Evolutionary conservation across 2,797 vertebrate genomes (phyloP).

Genomic region (Pteronotus mesoamericanus): DNA sequence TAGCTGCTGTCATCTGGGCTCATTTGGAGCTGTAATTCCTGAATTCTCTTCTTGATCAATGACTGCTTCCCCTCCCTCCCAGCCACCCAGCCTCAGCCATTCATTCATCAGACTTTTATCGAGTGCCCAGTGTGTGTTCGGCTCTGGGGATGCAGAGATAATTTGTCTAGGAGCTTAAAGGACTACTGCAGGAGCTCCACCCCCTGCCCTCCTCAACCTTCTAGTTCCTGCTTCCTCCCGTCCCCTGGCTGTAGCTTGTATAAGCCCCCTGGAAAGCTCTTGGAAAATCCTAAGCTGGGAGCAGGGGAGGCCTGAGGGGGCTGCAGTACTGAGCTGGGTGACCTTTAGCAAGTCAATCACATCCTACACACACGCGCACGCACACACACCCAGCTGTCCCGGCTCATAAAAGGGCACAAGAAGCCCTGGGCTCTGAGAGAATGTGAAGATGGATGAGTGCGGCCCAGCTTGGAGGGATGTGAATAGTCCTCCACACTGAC

Average conservation of each 20-base stretch:
- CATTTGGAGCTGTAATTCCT: neutral
- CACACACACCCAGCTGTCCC: neutral
- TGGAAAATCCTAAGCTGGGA: constrained; percentile 46
- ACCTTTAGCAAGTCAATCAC: constrained; percentile 39
- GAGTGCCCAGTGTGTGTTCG: constrained; percentile 50
- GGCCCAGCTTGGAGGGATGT: neutral
- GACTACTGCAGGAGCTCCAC: neutral
- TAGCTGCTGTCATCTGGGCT: neutral
- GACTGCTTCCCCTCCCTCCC: neutral
- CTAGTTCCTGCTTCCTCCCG: neutral
- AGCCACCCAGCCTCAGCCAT: constrained; percentile 2
- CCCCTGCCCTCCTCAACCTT: neutral
- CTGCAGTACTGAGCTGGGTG: neutral
- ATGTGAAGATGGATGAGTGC: neutral
- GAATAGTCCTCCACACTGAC: neutral
- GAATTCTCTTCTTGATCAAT: constrained; percentile 53
- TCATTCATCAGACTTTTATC: constrained; percentile 62
- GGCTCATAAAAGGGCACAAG: constrained; percentile 29
- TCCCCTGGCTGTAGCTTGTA: neutral
- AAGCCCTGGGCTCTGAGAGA: neutral
- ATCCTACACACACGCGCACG: neutral
- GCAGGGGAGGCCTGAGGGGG: neutral
- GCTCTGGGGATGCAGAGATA: neutral
- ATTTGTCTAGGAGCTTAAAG: constrained; percentile 46
- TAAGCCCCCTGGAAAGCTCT: neutral